Evolutionary conservation across 1,140 invertebrate genomes (phyloP).

Genomic region (Conus betulinus): DNA sequence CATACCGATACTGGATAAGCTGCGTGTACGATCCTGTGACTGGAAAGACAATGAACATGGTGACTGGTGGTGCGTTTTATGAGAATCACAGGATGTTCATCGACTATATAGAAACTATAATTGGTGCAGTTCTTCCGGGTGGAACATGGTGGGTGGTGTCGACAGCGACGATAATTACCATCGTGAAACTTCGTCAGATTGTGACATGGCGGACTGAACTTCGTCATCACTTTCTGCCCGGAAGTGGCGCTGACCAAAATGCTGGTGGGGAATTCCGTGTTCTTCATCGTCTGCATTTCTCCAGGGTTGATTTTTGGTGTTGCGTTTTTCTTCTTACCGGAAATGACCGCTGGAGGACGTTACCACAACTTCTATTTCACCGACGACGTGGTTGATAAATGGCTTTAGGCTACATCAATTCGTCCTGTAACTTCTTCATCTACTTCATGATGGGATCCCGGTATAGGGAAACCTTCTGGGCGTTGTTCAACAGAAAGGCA

Average conservation of each 20-base stretch:
- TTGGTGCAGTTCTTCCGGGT: background rate
- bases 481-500: too few species aligned
- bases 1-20: background rate
- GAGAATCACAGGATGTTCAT: background rate
- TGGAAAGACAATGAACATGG: background rate
- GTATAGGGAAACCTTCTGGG: too few species aligned
- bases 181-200: background rate
- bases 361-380: background rate
- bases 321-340: background rate
- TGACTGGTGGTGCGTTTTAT: background rate
- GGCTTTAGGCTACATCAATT: too few species aligned
- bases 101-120: background rate
- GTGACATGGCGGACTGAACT: background rate
- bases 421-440: too few species aligned
- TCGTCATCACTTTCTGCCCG: background rate
- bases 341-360: background rate
- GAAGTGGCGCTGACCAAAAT: slow-evolving; percentile 24
- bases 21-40: background rate
- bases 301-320: background rate
- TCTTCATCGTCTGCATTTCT: slow-evolving; percentile 19
- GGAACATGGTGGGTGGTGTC: background rate
- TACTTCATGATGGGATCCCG: too few species aligned
- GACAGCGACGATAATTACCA: background rate
- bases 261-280: slow-evolving; percentile 16
- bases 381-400: too few species aligned